Evolutionary conservation across 1,140 invertebrate genomes (phyloP).

Genomic region (Sitobion miscanthi): DNA sequence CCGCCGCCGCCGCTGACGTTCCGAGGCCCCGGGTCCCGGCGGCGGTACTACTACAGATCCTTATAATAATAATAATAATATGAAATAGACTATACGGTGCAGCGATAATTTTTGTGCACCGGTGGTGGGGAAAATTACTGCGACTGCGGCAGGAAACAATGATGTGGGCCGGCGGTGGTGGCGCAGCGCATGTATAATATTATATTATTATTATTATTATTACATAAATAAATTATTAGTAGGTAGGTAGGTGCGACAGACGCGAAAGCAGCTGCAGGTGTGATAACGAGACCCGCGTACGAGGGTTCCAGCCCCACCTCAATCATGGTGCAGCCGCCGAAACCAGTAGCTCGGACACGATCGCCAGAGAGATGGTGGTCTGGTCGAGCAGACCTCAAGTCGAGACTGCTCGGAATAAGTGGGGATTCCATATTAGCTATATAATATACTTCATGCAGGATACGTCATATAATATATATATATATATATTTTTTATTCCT

Average conservation of each 20-base stretch:
- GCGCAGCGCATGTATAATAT: neutral
- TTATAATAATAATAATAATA: too few relatives aligned
- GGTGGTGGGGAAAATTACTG: neutral
- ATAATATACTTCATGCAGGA: too few relatives aligned
- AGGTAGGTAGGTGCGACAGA: neutral
- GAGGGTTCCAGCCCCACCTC: neutral
- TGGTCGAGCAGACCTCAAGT: too few relatives aligned
- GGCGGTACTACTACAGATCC: neutral
- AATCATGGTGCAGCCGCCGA: neutral
- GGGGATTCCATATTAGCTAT: too few relatives aligned
- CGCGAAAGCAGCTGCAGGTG: neutral
- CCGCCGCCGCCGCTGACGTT: neutral
- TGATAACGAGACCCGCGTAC: neutral
- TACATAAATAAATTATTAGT: too few relatives aligned
- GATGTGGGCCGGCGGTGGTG: neutral
- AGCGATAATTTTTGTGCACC: neutral
- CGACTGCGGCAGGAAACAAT: neutral
- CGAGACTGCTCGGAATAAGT: too few relatives aligned
- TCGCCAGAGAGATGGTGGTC: too few relatives aligned
- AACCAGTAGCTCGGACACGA: neutral
- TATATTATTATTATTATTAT: neutral
- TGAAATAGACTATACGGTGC: too few relatives aligned
- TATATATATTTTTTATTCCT: too few relatives aligned
- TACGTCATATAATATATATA: too few relatives aligned
- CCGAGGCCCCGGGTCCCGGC: neutral